Evolutionary conservation across 2,113 vertebrate genomes (phyloP).

Genomic region (Trematocara variabile): DNA sequence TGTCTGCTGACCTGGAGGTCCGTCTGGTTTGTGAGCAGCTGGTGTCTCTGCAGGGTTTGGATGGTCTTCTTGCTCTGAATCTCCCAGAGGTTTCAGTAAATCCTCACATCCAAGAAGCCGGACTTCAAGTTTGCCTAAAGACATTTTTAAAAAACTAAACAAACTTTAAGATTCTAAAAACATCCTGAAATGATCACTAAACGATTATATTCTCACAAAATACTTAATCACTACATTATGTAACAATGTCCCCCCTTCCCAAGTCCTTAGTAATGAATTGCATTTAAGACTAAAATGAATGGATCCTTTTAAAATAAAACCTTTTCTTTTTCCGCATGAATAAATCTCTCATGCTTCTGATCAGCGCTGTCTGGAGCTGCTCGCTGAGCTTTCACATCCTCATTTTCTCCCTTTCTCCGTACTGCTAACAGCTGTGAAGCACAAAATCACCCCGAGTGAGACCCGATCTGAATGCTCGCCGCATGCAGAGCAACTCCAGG

Average conservation of each 20-base stretch:
- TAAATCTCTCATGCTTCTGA: constrained; percentile 20
- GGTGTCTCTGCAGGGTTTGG: not conserved
- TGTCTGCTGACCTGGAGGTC: not conserved
- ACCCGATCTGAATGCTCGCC: not conserved
- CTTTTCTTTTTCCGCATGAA: constrained; percentile 9
- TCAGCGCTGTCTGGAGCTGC: not conserved
- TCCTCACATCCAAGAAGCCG: constrained; percentile 62
- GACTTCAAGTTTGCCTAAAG: constrained; percentile 61
- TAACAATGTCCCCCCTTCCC: not conserved
- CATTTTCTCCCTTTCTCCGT: not conserved
- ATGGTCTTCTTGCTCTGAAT: not conserved
- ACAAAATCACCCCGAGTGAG: constrained; percentile 8
- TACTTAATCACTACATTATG: not conserved
- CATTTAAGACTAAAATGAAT: not conserved
- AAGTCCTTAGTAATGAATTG: not conserved
- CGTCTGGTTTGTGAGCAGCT: not conserved
- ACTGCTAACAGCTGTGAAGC: not conserved
- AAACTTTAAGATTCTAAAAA: not conserved
- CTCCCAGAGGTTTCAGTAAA: constrained; percentile 22
- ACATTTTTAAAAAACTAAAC: not conserved
- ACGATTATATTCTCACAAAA: not conserved
- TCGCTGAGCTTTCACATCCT: not conserved
- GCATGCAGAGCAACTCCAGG: constrained; percentile 16
- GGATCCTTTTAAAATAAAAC: constrained; percentile 11
- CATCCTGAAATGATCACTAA: not conserved